phyloP scores from a whole-genome alignment of 1,140 invertebrate species.

The Thalassaphorura encarpata region DNA sequence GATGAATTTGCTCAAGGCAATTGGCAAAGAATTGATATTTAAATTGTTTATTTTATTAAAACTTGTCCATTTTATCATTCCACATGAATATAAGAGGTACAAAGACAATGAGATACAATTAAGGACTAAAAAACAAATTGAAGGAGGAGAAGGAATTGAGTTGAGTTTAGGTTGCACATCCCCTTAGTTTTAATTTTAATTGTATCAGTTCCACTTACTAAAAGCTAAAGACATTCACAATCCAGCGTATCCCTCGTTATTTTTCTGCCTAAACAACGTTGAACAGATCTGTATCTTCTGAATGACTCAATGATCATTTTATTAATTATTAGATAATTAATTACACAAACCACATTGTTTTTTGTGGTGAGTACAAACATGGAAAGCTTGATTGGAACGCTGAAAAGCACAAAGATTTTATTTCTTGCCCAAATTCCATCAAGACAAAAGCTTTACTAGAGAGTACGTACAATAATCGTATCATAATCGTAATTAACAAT shows the following conservation, averaged over 20 bases:
- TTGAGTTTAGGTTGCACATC: no score
- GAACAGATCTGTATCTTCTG: background rate
- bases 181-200: no score
- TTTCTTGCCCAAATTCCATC: no score
- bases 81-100: conserved; percentile 22
- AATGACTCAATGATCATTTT: background rate
- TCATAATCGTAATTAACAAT: no score
- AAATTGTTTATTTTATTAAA: conserved; percentile 14
- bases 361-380: no score
- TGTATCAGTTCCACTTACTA: background rate
- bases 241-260: background rate
- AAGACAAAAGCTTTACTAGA: no score
- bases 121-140: background rate
- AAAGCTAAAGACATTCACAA: background rate
- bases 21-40: no score
- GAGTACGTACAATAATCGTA: no score
- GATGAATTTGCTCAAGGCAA: no score
- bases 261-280: background rate
- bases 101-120: conserved; percentile 15
- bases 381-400: no score
- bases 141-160: background rate
- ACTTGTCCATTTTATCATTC: conserved; percentile 18
- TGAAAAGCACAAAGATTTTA: no score
- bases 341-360: background rate
- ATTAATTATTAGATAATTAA: background rate